These are phyloP conservation scores for Otus sunia DNA, from an alignment of 2,113 vertebrate genomes.

Conservation along the genomic window DNA sequence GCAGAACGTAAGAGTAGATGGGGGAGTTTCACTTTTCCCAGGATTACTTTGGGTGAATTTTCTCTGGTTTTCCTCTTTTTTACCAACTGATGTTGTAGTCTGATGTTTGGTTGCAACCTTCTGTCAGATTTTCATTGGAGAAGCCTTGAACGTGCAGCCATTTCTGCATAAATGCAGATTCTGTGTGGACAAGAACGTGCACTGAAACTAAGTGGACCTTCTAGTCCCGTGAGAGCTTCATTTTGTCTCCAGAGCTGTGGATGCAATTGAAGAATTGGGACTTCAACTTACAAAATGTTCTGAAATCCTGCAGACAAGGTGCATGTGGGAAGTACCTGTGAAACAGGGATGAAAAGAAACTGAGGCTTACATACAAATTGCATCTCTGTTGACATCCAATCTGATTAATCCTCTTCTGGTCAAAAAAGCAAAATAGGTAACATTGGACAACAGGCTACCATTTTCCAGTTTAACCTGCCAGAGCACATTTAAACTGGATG, in stretches of 20 bases:
- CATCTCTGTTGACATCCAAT: neutral
- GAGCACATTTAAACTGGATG: neutral
- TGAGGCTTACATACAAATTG: neutral
- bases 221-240: neutral
- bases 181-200: neutral
- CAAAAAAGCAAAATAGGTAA: neutral
- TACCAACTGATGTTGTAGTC: neutral
- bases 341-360: neutral
- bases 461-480: neutral
- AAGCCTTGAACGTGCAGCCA: neutral
- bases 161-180: neutral
- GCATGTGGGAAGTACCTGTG: neutral
- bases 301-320: neutral
- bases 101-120: neutral
- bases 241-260: neutral
- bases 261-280: neutral
- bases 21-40: neutral
- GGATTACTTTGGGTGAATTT: neutral
- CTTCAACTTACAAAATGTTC: neutral
- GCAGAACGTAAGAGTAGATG: neutral
- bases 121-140: neutral
- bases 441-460: neutral
- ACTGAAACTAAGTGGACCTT: neutral
- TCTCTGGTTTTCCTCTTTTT: neutral
- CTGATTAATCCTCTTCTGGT: neutral